A percentile compares a stretch with the other conserved stretches of the same genome.
phyloP scores from a whole-genome alignment of 2,113 vertebrate species.

The Oncorhynchus nerka region DNA sequence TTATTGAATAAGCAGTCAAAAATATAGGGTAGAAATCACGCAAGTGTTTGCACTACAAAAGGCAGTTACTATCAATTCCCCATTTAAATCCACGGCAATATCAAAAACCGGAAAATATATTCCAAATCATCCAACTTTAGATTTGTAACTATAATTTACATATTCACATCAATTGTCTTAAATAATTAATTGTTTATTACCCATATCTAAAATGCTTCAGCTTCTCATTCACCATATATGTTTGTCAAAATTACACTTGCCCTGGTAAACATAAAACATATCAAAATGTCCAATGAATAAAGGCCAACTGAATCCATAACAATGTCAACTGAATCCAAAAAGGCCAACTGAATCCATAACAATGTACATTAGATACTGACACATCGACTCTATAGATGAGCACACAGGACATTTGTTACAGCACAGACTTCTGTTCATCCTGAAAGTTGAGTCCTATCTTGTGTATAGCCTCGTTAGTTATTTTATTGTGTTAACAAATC shows the following conservation, averaged over 20 bases:
- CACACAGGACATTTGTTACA: conserved; percentile 21
- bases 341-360: conserved; percentile 23
- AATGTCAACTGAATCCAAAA: conserved; percentile 31
- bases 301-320: conserved; percentile 23
- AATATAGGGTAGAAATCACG: background rate
- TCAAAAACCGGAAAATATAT: background rate
- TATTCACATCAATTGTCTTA: conserved; percentile 24
- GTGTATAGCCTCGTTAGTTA: too few relatives aligned
- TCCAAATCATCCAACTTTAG: background rate
- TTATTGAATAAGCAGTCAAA: background rate
- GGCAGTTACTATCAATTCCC: conserved; percentile 4
- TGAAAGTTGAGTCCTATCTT: background rate
- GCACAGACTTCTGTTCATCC: conserved; percentile 5
- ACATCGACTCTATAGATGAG: conserved; percentile 22
- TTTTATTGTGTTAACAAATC: too few relatives aligned
- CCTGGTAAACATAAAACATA: conserved; percentile 46
- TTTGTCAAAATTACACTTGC: conserved; percentile 57
- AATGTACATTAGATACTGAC: conserved; percentile 65
- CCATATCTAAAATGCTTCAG: background rate
- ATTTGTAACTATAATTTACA: conserved; percentile 13
- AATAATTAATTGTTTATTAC: conserved; percentile 7
- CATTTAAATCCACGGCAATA: conserved; percentile 2
- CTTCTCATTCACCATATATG: background rate
- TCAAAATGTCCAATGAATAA: conserved; percentile 6
- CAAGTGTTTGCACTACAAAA: background rate